Percentiles rank a stretch among this genome's conserved stretches.
Conservation (phyloP, 2,113 vertebrate species). For the Lophura nycthemera region DNA sequence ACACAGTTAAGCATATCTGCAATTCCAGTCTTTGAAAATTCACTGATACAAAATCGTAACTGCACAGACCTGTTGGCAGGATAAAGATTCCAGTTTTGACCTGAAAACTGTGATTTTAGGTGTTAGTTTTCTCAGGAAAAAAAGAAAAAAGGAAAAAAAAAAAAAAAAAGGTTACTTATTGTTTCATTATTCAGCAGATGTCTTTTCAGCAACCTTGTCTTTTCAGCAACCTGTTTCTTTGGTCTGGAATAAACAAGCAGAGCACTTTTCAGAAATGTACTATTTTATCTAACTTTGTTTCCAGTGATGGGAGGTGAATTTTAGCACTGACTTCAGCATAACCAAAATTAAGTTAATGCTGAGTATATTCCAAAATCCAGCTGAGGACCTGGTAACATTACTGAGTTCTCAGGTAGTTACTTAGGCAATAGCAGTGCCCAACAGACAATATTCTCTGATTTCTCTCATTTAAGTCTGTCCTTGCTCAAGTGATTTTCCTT, state of each 20-base stretch:
- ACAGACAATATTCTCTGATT: neutral
- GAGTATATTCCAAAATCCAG: neutral
- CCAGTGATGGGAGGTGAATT: neutral
- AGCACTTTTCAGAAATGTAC: neutral
- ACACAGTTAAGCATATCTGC: neutral
- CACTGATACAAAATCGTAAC: neutral
- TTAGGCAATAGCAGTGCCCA: neutral
- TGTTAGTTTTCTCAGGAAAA: neutral
- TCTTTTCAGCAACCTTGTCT: neutral
- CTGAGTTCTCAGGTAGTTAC: neutral
- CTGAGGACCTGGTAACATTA: neutral
- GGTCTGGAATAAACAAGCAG: neutral
- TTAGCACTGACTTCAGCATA: rapidly evolving
- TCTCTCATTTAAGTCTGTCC: neutral
- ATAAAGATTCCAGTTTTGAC: neutral
- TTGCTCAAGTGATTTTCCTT: neutral
- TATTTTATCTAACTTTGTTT: neutral
- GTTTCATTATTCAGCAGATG: neutral
- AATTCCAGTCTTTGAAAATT: neutral
- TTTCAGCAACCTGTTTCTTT: neutral
- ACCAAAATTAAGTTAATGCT: neutral
- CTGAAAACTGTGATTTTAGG: neutral
- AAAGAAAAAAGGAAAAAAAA: neutral
- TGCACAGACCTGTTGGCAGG: neutral
- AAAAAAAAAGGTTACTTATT: neutral